phyloP scores from a whole-genome alignment of 2,797 vertebrate genomes.

The Clarias platycephalus region DNA sequence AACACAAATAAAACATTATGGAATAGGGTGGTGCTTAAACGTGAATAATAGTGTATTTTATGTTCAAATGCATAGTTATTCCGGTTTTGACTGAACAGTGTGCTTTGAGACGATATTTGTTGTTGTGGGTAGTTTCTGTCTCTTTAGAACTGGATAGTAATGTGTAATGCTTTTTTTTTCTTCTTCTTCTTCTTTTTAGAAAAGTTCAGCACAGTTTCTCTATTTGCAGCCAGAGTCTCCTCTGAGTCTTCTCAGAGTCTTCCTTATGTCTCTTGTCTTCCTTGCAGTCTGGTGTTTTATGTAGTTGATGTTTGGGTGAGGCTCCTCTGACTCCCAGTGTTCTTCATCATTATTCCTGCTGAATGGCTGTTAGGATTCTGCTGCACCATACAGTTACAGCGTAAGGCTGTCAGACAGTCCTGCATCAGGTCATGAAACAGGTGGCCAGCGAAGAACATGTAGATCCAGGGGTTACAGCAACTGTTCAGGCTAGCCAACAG shows the following conservation, averaged over 20 bases:
- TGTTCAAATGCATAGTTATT: background rate
- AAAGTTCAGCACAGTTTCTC: background rate
- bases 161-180: background rate
- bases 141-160: background rate
- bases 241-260: background rate
- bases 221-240: background rate
- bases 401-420: slow-evolving; percentile 62
- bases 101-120: background rate
- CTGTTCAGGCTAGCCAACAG: slow-evolving; percentile 96
- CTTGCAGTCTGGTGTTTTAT: slow-evolving; percentile 19
- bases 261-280: background rate
- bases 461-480: slow-evolving; percentile 99
- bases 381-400: slow-evolving; percentile 71
- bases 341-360: slow-evolving; percentile 77
- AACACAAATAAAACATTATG: background rate
- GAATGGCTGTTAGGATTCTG: slow-evolving; percentile 78
- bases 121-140: background rate
- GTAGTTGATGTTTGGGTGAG: slow-evolving; percentile 70
- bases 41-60: background rate
- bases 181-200: no score
- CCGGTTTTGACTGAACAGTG: background rate
- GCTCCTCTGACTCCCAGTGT: slow-evolving; percentile 82
- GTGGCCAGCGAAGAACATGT: slow-evolving; percentile 94
- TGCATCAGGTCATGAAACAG: slow-evolving; percentile 86
- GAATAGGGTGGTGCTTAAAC: background rate